A percentile compares a stretch with the other conserved stretches of the same genome.
phyloP scores from a whole-genome alignment of 1,140 invertebrate genomes.

The Nebria ingens region DNA sequence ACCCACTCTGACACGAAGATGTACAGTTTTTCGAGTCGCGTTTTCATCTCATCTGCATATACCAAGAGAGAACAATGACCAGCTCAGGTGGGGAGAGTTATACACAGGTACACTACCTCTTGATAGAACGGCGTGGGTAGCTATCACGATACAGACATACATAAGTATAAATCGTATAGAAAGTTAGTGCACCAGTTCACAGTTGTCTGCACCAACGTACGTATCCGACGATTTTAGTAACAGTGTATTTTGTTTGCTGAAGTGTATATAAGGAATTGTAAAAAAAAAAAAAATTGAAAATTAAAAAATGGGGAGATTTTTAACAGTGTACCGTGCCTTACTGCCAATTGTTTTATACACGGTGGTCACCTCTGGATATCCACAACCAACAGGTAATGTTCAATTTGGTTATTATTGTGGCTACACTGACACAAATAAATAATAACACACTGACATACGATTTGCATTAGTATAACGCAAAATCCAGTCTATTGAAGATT shows the following conservation, averaged over 20 bases:
- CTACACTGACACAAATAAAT: no score
- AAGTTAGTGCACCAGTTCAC: background rate
- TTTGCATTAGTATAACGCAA: no score
- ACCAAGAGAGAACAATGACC: background rate
- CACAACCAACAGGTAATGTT: no score
- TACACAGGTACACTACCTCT: no score
- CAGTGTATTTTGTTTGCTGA: background rate
- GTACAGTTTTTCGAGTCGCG: no score
- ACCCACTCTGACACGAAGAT: no score
- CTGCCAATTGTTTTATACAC: background rate
- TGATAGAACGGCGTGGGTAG: background rate
- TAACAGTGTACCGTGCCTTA: background rate
- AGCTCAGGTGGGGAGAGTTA: background rate
- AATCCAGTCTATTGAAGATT: no score
- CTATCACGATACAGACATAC: background rate
- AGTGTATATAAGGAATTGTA: background rate
- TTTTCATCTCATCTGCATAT: no score
- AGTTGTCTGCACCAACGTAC: background rate
- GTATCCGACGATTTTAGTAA: background rate
- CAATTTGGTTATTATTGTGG: no score
- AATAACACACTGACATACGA: no score
- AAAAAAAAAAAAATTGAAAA: no score
- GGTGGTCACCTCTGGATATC: background rate
- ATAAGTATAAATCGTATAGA: background rate
- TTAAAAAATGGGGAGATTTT: background rate